These are phyloP conservation scores for Oxystoma pomonae DNA, from an alignment of 2,888 invertebrate species.

Conservation along the genomic window DNA sequence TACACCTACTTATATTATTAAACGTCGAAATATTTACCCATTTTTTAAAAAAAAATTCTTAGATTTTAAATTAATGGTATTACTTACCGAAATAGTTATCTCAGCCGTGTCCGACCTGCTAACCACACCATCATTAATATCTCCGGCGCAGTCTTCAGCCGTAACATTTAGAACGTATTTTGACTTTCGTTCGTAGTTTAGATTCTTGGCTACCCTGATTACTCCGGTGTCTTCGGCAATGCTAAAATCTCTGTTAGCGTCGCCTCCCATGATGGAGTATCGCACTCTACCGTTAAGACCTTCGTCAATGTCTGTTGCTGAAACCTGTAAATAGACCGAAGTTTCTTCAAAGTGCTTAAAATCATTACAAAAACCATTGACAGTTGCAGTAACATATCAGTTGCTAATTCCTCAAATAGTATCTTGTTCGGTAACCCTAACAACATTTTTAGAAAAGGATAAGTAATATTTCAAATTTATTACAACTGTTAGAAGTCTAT, in stretches of 20 bases:
- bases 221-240: conserved; percentile 90
- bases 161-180: conserved; percentile 79
- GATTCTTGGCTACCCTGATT: conserved; percentile 85
- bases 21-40: no score
- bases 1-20: no score
- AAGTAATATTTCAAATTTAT: no score
- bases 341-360: neutral
- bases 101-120: conserved; percentile 70
- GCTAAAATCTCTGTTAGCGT: conserved; percentile 86
- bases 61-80: neutral
- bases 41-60: no score
- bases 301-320: conserved; percentile 84
- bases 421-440: no score
- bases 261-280: conserved; percentile 85
- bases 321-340: conserved; percentile 56
- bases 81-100: conserved; percentile 64
- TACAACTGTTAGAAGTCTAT: no score
- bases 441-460: no score
- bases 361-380: neutral
- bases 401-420: no score
- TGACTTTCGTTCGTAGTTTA: conserved; percentile 88
- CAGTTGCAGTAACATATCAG: no score
- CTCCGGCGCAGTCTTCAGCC: conserved; percentile 83
- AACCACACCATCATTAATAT: conserved; percentile 54
- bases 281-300: conserved; percentile 87